phyloP scores from a whole-genome alignment of 1,140 invertebrate species.

The Drosophila melanica region DNA sequence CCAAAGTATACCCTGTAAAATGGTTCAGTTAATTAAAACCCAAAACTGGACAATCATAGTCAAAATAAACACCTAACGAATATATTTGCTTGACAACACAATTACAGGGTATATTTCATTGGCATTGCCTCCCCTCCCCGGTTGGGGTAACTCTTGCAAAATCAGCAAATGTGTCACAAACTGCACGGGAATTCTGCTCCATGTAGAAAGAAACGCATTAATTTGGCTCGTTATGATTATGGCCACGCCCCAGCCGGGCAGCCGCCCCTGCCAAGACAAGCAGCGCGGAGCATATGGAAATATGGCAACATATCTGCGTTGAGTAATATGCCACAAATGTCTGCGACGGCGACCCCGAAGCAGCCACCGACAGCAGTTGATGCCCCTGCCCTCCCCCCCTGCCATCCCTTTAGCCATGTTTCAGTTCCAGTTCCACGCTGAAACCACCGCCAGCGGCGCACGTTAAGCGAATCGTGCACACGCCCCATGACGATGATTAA shows the following conservation, averaged over 20 bases:
- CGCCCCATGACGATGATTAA: conserved; percentile 83
- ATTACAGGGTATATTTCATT: conserved; percentile 34
- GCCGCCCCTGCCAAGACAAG: conserved; percentile 10
- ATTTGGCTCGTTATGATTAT: conserved; percentile 83
- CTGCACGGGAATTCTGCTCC: conserved; percentile 80
- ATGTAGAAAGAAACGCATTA: conserved; percentile 83
- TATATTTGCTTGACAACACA: background rate
- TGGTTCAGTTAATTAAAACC: no score
- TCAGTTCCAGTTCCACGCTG: background rate
- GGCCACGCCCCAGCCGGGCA: conserved; percentile 63
- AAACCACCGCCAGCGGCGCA: conserved; percentile 72
- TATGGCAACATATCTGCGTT: conserved; percentile 55
- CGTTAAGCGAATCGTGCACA: conserved; percentile 82
- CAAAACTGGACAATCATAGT: background rate
- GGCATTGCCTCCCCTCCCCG: background rate
- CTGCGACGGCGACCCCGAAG: conserved; percentile 20
- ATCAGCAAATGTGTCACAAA: conserved; percentile 78
- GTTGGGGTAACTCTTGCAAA: conserved; percentile 33
- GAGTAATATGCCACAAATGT: conserved; percentile 75
- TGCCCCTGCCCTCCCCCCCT: background rate
- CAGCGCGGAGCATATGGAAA: conserved; percentile 71
- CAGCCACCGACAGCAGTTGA: conserved; percentile 17
- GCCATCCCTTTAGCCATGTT: background rate
- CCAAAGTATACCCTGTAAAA: background rate
- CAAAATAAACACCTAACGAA: background rate